phyloP scores from a whole-genome alignment of 64 coral and sea anemone genomes.

The Montipora capricornis region DNA sequence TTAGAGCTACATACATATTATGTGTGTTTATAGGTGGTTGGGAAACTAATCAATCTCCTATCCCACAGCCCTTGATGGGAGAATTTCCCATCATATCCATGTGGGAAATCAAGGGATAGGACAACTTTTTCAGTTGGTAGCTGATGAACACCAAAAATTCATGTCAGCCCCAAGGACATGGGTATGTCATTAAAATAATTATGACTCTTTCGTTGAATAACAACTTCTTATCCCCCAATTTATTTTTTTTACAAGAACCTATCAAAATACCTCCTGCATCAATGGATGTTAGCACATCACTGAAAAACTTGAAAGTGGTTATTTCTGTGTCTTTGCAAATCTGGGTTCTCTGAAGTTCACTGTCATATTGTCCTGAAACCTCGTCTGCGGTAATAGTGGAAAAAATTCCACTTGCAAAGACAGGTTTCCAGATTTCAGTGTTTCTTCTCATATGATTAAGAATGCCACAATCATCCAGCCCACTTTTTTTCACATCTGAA shows the following conservation, averaged over 20 bases:
- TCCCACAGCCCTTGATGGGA: neutral
- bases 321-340: constrained; percentile 56
- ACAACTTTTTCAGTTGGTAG: constrained; percentile 20
- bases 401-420: constrained; percentile 42
- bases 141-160: constrained; percentile 25
- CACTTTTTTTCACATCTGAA: constrained; percentile 39
- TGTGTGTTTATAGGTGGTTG: neutral
- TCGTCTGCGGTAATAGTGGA: constrained; percentile 24
- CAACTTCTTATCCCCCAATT: neutral
- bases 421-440: constrained; percentile 34
- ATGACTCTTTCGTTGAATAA: neutral
- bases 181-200: constrained; percentile 8
- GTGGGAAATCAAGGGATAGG: constrained; percentile 16
- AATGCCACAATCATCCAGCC: constrained; percentile 38
- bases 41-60: constrained; percentile 18
- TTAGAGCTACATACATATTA: neutral
- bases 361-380: constrained; percentile 14
- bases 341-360: constrained; percentile 36
- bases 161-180: constrained; percentile 10
- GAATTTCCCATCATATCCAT: constrained; percentile 17
- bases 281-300: constrained; percentile 56
- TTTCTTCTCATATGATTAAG: constrained; percentile 20
- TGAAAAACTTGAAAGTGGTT: constrained; percentile 66
- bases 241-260: neutral
- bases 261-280: constrained; percentile 17